These are phyloP conservation scores for Helicoverpa zea DNA, from an alignment of 1,140 invertebrate genomes.

Conservation along the genomic window DNA sequence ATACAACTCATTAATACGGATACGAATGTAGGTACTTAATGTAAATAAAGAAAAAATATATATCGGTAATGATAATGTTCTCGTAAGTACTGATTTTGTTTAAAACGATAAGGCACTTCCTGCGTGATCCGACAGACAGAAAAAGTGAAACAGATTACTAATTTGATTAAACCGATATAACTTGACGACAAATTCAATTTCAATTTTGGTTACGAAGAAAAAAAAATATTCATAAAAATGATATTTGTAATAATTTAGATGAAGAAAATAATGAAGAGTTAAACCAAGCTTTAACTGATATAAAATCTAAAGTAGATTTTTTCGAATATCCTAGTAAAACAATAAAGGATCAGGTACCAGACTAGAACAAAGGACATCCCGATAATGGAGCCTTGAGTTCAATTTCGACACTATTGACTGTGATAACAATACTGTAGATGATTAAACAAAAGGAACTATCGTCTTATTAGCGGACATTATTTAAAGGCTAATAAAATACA, in stretches of 20 bases:
- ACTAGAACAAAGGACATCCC: conserved; percentile 9
- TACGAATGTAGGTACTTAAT: conserved; percentile 4
- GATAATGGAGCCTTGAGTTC: conserved; percentile 31
- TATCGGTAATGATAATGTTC: not conserved
- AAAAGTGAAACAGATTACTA: not conserved
- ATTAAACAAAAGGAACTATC: conserved; percentile 23
- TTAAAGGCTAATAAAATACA: not conserved
- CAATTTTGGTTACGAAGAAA: too few species aligned
- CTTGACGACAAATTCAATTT: too few species aligned
- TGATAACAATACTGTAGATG: conserved; percentile 16
- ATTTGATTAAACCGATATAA: too few species aligned
- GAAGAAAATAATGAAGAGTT: too few species aligned
- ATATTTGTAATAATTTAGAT: too few species aligned
- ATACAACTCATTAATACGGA: not conserved
- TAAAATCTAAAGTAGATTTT: not conserved
- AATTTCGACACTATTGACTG: conserved; percentile 38
- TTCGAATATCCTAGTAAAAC: not conserved
- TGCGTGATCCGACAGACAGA: not conserved
- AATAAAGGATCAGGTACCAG: not conserved
- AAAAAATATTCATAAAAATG: too few species aligned
- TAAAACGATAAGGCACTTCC: not conserved
- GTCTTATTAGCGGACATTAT: not conserved
- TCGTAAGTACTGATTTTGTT: not conserved
- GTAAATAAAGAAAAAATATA: not conserved
- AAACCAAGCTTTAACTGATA: too few species aligned